A percentile compares a stretch with the other conserved stretches of the same genome.
These are phyloP conservation scores for Limnodromus scolopaceus DNA, from an alignment of 2,797 vertebrate species.

Conservation along the genomic window DNA sequence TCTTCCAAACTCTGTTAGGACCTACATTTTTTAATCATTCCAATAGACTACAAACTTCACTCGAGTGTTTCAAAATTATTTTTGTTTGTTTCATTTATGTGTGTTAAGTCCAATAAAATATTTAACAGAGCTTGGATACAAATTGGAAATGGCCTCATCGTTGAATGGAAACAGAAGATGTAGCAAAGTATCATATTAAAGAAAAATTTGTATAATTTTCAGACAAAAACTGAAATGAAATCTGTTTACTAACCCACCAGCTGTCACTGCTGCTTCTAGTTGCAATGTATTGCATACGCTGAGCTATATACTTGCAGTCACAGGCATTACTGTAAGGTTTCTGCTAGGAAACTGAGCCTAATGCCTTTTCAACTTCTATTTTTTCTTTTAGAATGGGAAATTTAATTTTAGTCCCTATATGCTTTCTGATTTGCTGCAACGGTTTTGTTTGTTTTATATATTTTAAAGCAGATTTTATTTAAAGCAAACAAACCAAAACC, in stretches of 20 bases:
- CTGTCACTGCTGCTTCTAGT: conserved; percentile 72
- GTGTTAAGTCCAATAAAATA: conserved; percentile 63
- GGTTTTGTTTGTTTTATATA: rapidly evolving
- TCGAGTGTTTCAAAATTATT: conserved; percentile 27
- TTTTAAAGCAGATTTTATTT: conserved; percentile 27
- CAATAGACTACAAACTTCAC: background rate
- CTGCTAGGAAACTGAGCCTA: conserved; percentile 51
- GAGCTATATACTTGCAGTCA: conserved; percentile 20
- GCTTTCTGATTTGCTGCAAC: background rate
- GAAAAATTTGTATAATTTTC: conserved; percentile 72
- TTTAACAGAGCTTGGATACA: conserved; percentile 57
- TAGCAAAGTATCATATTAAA: conserved; percentile 67
- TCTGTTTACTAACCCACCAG: conserved; percentile 76
- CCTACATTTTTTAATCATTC: background rate
- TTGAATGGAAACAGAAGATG: conserved; percentile 68
- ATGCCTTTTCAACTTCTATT: conserved; percentile 59
- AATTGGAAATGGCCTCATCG: conserved; percentile 63
- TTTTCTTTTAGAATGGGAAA: conserved; percentile 36
- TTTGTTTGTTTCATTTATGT: conserved; percentile 50
- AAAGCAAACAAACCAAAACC: conserved; percentile 2
- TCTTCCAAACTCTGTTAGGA: background rate
- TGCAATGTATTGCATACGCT: conserved; percentile 28
- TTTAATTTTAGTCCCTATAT: conserved; percentile 25
- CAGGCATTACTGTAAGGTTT: conserved; percentile 36
- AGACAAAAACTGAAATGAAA: conserved; percentile 75